Percentiles rank a stretch among this genome's conserved stretches.
Conservation (phyloP, 2,113 vertebrate genomes). For the Tapirus terrestris region DNA sequence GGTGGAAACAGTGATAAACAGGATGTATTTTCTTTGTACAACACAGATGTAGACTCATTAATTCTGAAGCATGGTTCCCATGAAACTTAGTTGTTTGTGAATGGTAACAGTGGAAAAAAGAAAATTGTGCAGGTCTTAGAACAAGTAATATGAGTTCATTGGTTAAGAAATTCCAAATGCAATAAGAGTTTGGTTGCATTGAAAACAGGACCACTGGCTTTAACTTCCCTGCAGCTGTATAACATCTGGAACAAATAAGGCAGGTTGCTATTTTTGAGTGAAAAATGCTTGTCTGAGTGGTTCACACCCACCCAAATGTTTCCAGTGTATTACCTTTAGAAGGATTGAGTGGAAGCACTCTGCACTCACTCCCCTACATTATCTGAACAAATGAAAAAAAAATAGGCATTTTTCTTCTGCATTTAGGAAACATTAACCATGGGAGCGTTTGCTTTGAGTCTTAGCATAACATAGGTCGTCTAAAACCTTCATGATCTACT, state of each 20-base stretch:
- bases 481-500: neutral
- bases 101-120: constrained; percentile 78
- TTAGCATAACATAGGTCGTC: neutral
- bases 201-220: constrained; percentile 79
- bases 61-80: constrained; percentile 80
- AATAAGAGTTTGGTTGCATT: constrained; percentile 82
- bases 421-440: constrained; percentile 37
- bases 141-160: constrained; percentile 76
- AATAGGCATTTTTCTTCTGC: neutral
- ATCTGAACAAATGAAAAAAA: neutral
- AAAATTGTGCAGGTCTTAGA: constrained; percentile 80
- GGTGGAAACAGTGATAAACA: constrained; percentile 64
- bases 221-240: constrained; percentile 83
- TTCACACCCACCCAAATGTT: constrained; percentile 85
- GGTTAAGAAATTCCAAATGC: constrained; percentile 83
- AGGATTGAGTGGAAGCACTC: constrained; percentile 43
- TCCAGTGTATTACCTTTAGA: constrained; percentile 76
- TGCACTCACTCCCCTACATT: constrained; percentile 18
- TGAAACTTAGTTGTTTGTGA: constrained; percentile 76
- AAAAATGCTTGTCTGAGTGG: constrained; percentile 81
- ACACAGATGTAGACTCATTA: constrained; percentile 61
- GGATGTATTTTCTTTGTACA: constrained; percentile 58
- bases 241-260: constrained; percentile 86
- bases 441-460: constrained; percentile 3
- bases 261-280: constrained; percentile 74